Percentiles rank a stretch among this genome's conserved stretches.
Evolutionary conservation across 2,113 vertebrate species (phyloP).

Genomic region (Ctenomys sociabilis): DNA sequence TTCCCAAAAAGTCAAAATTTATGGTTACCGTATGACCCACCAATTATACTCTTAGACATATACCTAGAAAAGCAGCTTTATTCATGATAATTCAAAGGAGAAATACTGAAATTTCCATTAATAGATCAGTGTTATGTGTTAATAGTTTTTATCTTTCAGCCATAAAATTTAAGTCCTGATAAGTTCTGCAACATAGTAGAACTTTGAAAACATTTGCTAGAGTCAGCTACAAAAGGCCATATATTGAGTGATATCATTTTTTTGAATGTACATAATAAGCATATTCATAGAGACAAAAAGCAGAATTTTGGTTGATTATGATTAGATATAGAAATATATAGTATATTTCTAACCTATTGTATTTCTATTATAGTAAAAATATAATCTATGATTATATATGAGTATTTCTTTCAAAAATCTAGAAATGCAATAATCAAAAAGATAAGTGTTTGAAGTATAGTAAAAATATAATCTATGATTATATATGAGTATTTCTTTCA

Average conservation of each 20-base stretch:
- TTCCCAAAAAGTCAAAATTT: not conserved
- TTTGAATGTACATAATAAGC: not conserved
- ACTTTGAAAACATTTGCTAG: not conserved
- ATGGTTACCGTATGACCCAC: not conserved
- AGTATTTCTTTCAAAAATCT: not conserved
- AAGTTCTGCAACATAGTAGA: not conserved
- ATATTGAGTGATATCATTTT: not conserved
- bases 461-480: too few species aligned
- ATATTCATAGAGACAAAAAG: not conserved
- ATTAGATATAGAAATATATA: too few species aligned
- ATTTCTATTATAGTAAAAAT: too few species aligned
- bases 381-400: too few species aligned
- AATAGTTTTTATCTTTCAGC: not conserved
- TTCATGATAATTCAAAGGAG: not conserved
- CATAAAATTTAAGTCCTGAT: conserved; percentile 10
- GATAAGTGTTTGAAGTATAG: not conserved
- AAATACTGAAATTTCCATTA: not conserved
- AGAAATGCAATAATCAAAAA: not conserved
- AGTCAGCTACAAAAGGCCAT: not conserved
- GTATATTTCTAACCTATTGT: too few species aligned
- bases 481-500: not conserved
- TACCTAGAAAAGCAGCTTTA: not conserved
- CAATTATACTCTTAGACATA: not conserved
- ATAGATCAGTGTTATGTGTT: not conserved
- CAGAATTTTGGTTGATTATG: not conserved